Conservation (phyloP, 2,113 vertebrate species). For the Himantopus leucocephalus region DNA sequence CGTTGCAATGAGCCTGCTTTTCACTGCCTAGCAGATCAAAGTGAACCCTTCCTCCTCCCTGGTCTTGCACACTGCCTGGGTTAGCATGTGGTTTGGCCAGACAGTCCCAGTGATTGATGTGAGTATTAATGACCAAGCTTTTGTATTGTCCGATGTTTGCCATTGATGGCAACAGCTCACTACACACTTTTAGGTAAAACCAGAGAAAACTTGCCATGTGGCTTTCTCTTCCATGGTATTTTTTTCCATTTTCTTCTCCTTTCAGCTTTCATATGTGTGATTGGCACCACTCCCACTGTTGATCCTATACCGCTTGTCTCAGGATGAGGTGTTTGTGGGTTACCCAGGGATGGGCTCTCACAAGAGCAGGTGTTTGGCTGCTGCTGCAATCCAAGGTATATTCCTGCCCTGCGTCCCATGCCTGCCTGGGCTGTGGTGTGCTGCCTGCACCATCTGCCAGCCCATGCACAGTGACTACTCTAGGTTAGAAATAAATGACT, state of each 20-base stretch:
- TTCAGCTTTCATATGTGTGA: background rate
- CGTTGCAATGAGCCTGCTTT: background rate
- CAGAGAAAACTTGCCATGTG: background rate
- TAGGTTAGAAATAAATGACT: background rate
- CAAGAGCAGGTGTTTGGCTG: background rate
- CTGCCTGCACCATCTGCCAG: background rate
- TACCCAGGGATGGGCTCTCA: background rate
- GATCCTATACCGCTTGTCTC: background rate
- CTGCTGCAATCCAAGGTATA: background rate
- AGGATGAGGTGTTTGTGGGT: background rate
- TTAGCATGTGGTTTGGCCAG: background rate
- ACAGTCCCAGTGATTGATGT: background rate
- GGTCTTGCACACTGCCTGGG: background rate
- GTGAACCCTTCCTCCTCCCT: background rate
- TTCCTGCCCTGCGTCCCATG: background rate
- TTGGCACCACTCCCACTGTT: background rate
- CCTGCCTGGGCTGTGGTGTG: background rate
- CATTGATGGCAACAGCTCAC: background rate
- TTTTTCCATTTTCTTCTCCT: background rate
- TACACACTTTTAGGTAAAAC: background rate
- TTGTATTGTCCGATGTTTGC: background rate
- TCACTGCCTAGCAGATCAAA: background rate
- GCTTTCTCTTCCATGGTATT: background rate
- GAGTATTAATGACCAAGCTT: background rate
- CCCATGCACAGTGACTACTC: rapidly evolving